These are phyloP conservation scores for Drosophila albomicans DNA, from an alignment of 1,140 invertebrate species.

Conservation along the genomic window DNA sequence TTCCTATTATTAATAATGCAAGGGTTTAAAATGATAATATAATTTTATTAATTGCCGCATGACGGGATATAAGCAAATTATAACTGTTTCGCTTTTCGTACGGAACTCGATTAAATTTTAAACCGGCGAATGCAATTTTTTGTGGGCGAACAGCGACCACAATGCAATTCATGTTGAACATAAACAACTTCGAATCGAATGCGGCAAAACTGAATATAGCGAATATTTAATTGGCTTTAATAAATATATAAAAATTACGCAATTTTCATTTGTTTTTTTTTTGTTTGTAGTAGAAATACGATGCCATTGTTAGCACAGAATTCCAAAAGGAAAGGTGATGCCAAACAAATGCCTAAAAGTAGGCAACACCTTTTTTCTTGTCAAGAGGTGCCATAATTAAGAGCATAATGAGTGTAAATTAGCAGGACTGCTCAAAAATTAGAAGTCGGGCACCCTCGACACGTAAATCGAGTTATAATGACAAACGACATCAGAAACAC, in stretches of 20 bases:
- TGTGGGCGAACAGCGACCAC: neutral
- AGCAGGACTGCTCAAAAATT: conserved; percentile 55
- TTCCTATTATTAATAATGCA: conserved; percentile 4
- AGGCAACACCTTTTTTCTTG: conserved; percentile 34
- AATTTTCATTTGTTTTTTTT: neutral
- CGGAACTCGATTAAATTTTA: conserved; percentile 63
- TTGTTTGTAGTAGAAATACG: neutral
- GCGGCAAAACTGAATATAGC: neutral
- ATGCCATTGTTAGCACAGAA: neutral
- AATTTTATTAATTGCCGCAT: neutral
- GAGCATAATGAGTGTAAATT: conserved; percentile 65
- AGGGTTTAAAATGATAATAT: neutral
- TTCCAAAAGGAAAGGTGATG: neutral
- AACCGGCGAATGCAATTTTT: neutral
- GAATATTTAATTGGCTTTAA: neutral
- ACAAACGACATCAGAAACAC: conserved; percentile 38
- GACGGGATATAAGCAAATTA: neutral
- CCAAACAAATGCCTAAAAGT: conserved; percentile 34
- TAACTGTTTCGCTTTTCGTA: conserved; percentile 12
- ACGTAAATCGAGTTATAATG: conserved; percentile 68
- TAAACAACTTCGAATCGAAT: neutral
- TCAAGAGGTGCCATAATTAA: conserved; percentile 61
- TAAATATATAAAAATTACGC: neutral
- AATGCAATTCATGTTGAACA: neutral
- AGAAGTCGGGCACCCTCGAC: conserved; percentile 4